Evolutionary conservation across 1,140 invertebrate species (phyloP).

Genomic region (Mercenaria mercenaria): DNA sequence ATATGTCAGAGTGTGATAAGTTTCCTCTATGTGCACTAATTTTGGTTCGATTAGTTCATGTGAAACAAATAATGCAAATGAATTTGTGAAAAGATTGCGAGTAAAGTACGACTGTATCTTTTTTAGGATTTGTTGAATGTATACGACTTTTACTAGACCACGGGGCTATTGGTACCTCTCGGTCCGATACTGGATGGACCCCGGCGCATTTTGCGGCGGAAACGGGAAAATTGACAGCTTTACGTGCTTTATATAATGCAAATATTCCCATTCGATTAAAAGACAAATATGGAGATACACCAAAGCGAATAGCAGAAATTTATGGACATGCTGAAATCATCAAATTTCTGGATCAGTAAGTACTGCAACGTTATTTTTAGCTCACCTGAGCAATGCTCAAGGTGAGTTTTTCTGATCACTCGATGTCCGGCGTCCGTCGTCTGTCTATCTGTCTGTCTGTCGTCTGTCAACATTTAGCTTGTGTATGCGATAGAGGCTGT

Average conservation of each 20-base stretch:
- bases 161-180: slow-evolving; percentile 78
- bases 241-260: slow-evolving; percentile 80
- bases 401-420: too few relatives aligned
- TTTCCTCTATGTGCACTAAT: too few relatives aligned
- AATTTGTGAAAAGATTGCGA: too few relatives aligned
- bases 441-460: too few relatives aligned
- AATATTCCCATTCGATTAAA: slow-evolving; percentile 76
- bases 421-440: too few relatives aligned
- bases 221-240: slow-evolving; percentile 75
- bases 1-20: too few relatives aligned
- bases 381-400: too few relatives aligned
- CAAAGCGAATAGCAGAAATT: slow-evolving; percentile 77
- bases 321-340: slow-evolving; percentile 81
- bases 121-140: slow-evolving; percentile 83
- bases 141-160: slow-evolving; percentile 81
- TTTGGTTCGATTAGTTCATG: too few relatives aligned
- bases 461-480: too few relatives aligned
- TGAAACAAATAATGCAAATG: too few relatives aligned
- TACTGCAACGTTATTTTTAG: too few relatives aligned
- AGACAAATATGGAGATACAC: slow-evolving; percentile 82
- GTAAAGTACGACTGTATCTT: background rate
- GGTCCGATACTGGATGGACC: slow-evolving; percentile 82
- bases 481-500: too few relatives aligned
- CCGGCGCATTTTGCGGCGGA: slow-evolving; percentile 85
- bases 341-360: slow-evolving; percentile 80